phyloP scores from a whole-genome alignment of 2,113 vertebrate species.

The Geothlypis trichas region DNA sequence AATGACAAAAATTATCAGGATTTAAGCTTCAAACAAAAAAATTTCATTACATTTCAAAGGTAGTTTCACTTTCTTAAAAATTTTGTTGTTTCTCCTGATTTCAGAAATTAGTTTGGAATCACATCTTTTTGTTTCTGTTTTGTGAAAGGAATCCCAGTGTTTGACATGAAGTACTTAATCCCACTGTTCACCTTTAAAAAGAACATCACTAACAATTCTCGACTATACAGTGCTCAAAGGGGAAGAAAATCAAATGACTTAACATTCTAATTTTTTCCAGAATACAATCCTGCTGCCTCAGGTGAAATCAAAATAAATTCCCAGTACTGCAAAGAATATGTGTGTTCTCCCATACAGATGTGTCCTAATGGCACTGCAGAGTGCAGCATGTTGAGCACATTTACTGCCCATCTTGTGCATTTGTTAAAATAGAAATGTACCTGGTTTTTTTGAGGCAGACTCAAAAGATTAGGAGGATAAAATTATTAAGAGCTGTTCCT shows the following conservation, averaged over 20 bases:
- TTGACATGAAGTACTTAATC: not conserved
- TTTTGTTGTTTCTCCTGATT: not conserved
- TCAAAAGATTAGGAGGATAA: not conserved
- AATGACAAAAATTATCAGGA: not conserved
- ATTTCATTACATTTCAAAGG: not conserved
- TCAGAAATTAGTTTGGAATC: not conserved
- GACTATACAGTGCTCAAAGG: not conserved
- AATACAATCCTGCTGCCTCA: not conserved
- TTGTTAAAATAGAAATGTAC: not conserved
- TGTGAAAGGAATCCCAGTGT: not conserved
- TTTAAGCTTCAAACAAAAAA: not conserved
- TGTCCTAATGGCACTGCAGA: not conserved
- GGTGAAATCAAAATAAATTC: conserved; percentile 17
- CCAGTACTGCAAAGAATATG: not conserved
- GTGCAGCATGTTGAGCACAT: not conserved
- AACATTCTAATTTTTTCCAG: not conserved
- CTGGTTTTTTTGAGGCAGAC: not conserved
- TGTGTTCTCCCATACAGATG: not conserved
- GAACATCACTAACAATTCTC: not conserved
- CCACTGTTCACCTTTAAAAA: not conserved
- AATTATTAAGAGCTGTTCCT: not conserved
- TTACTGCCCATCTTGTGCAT: not conserved
- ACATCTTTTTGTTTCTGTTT: not conserved
- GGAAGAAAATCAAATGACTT: conserved; percentile 1
- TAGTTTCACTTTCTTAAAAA: not conserved